phyloP scores from a whole-genome alignment of 23 tunicate species.

The Aplidium turbinatum region DNA sequence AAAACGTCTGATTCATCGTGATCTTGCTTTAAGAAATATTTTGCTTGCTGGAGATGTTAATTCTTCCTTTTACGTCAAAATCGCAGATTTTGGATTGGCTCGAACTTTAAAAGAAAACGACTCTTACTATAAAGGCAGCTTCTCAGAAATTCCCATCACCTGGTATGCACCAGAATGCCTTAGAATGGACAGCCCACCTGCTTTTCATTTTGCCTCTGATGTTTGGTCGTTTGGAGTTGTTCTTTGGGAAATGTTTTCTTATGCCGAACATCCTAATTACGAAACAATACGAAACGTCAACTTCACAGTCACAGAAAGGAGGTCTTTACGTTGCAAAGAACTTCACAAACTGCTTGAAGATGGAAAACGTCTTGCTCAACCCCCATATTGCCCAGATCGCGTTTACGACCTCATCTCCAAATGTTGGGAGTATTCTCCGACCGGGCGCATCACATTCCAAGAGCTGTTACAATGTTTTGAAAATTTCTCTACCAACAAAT shows the following conservation, averaged over 20 bases:
- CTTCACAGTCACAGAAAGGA: neutral
- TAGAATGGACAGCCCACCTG: neutral
- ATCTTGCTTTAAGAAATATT: conserved; percentile 47
- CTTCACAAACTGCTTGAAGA: neutral
- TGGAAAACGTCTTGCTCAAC: conserved; percentile 35
- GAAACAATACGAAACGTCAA: neutral
- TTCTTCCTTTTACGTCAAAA: conserved; percentile 11
- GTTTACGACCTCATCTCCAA: conserved; percentile 26
- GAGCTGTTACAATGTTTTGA: neutral
- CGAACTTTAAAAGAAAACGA: conserved; percentile 22
- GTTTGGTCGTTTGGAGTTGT: conserved; percentile 60
- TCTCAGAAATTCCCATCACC: conserved; percentile 36
- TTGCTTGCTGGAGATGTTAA: conserved; percentile 24
- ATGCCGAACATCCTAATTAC: conserved; percentile 38
- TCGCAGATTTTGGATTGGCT: conserved; percentile 53
- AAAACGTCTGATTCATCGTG: conserved; percentile 33
- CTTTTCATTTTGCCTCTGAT: conserved; percentile 38
- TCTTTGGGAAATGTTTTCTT: conserved; percentile 59
- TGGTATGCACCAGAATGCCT: conserved; percentile 79
- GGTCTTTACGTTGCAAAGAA: too few species aligned
- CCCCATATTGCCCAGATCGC: conserved; percentile 33
- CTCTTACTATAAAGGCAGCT: conserved; percentile 37
- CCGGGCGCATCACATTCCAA: conserved; percentile 7
- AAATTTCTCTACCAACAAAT: too few species aligned
- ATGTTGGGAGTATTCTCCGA: conserved; percentile 45